phyloP scores from a whole-genome alignment of 2,797 vertebrate species.

The Distichodus sexfasciatus region DNA sequence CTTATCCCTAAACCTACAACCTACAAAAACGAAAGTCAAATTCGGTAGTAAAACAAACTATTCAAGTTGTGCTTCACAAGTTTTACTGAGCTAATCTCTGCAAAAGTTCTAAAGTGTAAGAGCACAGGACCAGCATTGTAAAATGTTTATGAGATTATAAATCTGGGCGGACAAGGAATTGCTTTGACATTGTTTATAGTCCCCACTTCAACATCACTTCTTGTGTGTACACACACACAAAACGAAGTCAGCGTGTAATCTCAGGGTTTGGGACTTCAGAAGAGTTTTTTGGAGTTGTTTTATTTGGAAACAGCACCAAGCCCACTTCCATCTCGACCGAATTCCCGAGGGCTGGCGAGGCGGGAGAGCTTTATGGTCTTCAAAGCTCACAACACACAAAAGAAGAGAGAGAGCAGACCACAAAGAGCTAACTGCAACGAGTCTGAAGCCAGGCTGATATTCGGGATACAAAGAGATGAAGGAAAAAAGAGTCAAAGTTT shows the following conservation, averaged over 20 bases:
- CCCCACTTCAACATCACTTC: not conserved
- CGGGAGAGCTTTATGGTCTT: not conserved
- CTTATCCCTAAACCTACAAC: too few relatives aligned
- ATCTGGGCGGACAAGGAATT: not conserved
- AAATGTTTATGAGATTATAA: not conserved
- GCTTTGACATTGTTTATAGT: too few relatives aligned
- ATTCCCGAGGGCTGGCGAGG: not conserved
- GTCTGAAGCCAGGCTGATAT: not conserved
- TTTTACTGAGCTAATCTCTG: not conserved
- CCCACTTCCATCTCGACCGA: not conserved
- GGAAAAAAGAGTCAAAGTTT: too few relatives aligned
- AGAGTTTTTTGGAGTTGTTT: conserved; percentile 18
- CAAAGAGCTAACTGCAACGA: too few relatives aligned
- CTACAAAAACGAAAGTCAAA: too few relatives aligned
- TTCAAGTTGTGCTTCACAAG: not conserved
- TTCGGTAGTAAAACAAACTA: not conserved
- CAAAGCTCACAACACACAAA: not conserved
- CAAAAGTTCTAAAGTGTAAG: not conserved
- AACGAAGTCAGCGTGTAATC: not conserved
- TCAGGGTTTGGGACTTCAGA: not conserved
- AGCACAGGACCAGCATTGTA: not conserved
- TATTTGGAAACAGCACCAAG: not conserved
- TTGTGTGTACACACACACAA: not conserved
- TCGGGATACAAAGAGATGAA: not conserved
- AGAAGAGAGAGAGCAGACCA: not conserved